Evolutionary conservation across 2,888 invertebrate genomes (phyloP).

Genomic region (Pomacea canaliculata): DNA sequence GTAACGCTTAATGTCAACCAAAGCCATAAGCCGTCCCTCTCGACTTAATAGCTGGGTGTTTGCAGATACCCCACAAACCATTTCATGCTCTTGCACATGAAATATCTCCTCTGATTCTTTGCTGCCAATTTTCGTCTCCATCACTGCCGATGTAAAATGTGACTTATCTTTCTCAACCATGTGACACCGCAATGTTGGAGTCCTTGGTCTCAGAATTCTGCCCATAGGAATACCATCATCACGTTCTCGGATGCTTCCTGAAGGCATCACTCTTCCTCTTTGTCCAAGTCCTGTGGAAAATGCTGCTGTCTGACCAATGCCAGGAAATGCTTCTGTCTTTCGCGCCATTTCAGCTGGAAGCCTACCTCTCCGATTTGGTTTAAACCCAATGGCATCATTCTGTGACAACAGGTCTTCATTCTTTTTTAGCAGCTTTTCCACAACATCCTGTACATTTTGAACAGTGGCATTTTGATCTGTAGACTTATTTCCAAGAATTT

Average conservation of each 20-base stretch:
- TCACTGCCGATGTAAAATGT: conserved; percentile 39
- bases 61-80: conserved; percentile 55
- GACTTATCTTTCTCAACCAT: conserved; percentile 40
- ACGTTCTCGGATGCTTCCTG: conserved; percentile 12
- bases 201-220: conserved; percentile 18
- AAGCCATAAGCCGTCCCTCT: conserved; percentile 41
- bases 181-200: conserved; percentile 43
- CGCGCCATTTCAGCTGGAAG: conserved; percentile 21
- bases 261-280: not conserved
- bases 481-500: conserved; percentile 10
- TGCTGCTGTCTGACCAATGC: conserved; percentile 2
- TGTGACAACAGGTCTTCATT: conserved; percentile 45
- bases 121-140: conserved; percentile 45
- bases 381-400: conserved; percentile 43
- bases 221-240: conserved; percentile 6
- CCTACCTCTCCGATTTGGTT: conserved; percentile 37
- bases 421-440: conserved; percentile 45
- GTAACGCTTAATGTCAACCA: conserved; percentile 48
- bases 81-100: conserved; percentile 44
- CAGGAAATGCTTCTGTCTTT: conserved; percentile 24
- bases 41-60: conserved; percentile 43
- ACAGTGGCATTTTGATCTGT: conserved; percentile 12
- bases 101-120: conserved; percentile 37
- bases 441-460: conserved; percentile 33
- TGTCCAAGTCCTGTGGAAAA: conserved; percentile 17